Percentiles rank a stretch among this genome's conserved stretches.
These are phyloP conservation scores for Laspeyria flexula DNA, from an alignment of 2,888 invertebrate genomes.

Conservation along the genomic window DNA sequence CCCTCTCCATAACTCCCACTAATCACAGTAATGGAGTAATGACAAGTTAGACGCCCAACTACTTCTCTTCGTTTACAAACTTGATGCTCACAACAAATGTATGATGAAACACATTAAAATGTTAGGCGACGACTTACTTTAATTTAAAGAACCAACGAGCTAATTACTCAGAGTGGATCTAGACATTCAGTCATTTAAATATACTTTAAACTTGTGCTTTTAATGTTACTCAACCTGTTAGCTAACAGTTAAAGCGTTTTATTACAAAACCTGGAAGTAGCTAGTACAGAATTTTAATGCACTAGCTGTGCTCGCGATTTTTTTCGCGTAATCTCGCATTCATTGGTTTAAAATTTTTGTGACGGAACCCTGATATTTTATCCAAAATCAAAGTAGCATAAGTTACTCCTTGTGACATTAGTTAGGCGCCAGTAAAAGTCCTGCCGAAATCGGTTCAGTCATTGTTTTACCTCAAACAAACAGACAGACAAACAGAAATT, in stretches of 20 bases:
- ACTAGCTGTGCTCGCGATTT: too few relatives aligned
- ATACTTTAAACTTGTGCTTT: slow-evolving; percentile 7
- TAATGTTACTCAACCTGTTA: background rate
- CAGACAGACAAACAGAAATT: too few relatives aligned
- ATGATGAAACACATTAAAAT: slow-evolving; percentile 53
- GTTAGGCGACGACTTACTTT: slow-evolving; percentile 40
- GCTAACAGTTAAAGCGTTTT: background rate
- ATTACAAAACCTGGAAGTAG: background rate
- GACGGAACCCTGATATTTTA: too few relatives aligned
- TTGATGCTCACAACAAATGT: slow-evolving; percentile 42
- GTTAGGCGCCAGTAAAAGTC: too few relatives aligned
- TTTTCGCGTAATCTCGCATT: too few relatives aligned
- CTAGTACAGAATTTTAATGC: too few relatives aligned
- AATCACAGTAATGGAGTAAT: slow-evolving; percentile 80
- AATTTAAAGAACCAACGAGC: slow-evolving; percentile 10
- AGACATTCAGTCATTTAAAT: slow-evolving; percentile 22
- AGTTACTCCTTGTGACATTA: too few relatives aligned
- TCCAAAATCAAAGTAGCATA: too few relatives aligned
- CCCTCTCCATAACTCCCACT: slow-evolving; percentile 49
- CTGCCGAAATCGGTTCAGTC: too few relatives aligned
- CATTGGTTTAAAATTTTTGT: too few relatives aligned
- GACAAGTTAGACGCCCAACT: slow-evolving; percentile 69
- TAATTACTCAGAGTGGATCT: slow-evolving; percentile 27
- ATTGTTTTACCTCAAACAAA: too few relatives aligned
- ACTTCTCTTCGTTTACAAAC: slow-evolving; percentile 52